Percentiles rank a stretch among this genome's conserved stretches.
Evolutionary conservation across 2,888 invertebrate genomes (phyloP).

Genomic region (Stictocephala bisonia): DNA sequence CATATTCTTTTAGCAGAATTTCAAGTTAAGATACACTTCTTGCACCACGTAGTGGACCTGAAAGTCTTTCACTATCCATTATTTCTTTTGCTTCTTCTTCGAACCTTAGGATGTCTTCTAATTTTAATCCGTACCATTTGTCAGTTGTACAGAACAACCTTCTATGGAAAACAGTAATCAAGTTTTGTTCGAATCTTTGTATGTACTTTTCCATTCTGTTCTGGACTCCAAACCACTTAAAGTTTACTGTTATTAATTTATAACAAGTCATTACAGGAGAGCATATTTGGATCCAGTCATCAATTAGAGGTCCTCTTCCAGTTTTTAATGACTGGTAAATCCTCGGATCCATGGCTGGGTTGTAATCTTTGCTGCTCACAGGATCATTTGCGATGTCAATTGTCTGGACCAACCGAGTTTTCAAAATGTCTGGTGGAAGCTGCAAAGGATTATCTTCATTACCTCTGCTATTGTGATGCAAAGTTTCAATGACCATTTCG

Average conservation of each 20-base stretch:
- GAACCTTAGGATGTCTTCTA: constrained; percentile 96
- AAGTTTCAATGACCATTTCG: constrained; percentile 90
- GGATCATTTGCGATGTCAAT: constrained; percentile 97
- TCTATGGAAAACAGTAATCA: constrained; percentile 96
- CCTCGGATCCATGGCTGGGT: constrained; percentile 84
- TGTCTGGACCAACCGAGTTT: constrained; percentile 85
- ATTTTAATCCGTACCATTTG: constrained; percentile 96
- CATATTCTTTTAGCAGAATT: too few species aligned
- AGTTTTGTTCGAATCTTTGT: constrained; percentile 67
- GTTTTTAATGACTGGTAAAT: constrained; percentile 93
- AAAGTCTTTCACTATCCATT: too few species aligned
- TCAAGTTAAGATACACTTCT: too few species aligned
- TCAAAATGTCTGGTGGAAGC: constrained; percentile 86
- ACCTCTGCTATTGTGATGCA: constrained; percentile 90
- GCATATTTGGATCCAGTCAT: constrained; percentile 76
- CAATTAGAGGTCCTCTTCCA: constrained; percentile 91
- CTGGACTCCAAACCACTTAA: constrained; percentile 75
- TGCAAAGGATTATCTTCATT: constrained; percentile 91
- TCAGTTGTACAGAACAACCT: constrained; percentile 99
- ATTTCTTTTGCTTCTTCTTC: constrained; percentile 96
- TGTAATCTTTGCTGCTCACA: constrained; percentile 83
- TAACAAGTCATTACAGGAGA: constrained; percentile 73
- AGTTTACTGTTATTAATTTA: constrained; percentile 72
- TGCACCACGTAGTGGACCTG: too few species aligned
- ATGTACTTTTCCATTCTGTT: constrained; percentile 69